Conservation (phyloP, 2,888 invertebrate genomes). For the Caenorhabditis angaria region DNA sequence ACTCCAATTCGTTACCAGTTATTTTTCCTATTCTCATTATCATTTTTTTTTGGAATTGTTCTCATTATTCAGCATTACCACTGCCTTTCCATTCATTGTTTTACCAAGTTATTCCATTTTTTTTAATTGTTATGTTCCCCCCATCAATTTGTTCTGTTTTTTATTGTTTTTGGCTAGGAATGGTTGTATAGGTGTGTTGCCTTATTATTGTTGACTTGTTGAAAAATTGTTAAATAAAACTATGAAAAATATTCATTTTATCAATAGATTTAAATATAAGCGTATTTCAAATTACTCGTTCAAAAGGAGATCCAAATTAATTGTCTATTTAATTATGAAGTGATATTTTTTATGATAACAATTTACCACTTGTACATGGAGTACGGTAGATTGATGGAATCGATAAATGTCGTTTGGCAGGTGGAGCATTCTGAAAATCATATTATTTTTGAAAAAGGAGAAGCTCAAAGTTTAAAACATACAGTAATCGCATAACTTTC, state of each 20-base stretch:
- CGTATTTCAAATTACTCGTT: neutral
- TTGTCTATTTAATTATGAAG: neutral
- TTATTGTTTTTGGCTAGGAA: constrained; percentile 10
- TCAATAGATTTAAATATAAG: neutral
- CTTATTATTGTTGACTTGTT: constrained; percentile 4
- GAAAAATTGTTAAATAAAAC: neutral
- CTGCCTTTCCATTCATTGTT: neutral
- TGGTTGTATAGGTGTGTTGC: neutral
- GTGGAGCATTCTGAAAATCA: neutral
- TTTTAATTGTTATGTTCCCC: neutral
- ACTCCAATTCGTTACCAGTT: too few species aligned
- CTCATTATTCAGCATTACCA: constrained; percentile 7
- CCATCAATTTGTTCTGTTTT: neutral
- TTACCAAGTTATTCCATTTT: neutral
- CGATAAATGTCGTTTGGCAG: constrained; percentile 22
- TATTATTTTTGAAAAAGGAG: neutral
- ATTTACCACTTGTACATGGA: constrained; percentile 35
- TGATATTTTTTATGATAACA: constrained; percentile 26
- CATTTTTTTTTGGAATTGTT: neutral
- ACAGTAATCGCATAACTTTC: constrained; percentile 41
- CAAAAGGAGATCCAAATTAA: neutral
- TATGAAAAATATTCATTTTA: neutral
- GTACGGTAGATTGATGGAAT: constrained; percentile 38
- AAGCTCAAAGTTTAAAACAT: constrained; percentile 6
- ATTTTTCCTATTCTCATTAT: neutral